These are phyloP conservation scores for Lerista edwardsae DNA, from an alignment of 2,797 vertebrate genomes.

Conservation along the genomic window DNA sequence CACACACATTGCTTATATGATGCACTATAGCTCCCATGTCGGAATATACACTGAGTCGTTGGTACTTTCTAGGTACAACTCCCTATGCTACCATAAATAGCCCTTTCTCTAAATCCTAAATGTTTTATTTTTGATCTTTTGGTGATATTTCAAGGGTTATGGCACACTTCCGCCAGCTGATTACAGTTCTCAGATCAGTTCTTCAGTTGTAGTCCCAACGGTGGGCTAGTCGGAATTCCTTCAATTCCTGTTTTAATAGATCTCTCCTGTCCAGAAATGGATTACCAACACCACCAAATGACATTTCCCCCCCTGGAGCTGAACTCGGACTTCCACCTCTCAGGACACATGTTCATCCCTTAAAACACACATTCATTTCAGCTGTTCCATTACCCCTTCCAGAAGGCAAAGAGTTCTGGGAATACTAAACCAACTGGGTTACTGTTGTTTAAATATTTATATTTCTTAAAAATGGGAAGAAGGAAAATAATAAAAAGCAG, in stretches of 20 bases:
- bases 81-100: not conserved
- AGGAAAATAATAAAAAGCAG: slow-evolving; percentile 43
- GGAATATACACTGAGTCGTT: not conserved
- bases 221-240: not conserved
- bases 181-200: not conserved
- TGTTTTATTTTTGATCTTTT: slow-evolving; percentile 8
- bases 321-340: not conserved
- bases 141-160: slow-evolving; percentile 3
- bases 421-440: slow-evolving; percentile 21
- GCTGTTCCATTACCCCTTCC: not conserved
- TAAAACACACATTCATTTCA: slow-evolving; percentile 2
- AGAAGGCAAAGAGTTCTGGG: not conserved
- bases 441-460: slow-evolving; percentile 42
- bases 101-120: not conserved
- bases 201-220: not conserved
- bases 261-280: not conserved
- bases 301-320: not conserved
- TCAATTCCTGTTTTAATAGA: not conserved
- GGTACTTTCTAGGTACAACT: not conserved
- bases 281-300: not conserved
- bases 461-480: slow-evolving; percentile 30
- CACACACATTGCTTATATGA: not conserved
- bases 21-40: not conserved
- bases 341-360: not conserved
- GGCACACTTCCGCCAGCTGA: not conserved